These are phyloP conservation scores for Drosophila rhopaloa DNA, from an alignment of 1,140 invertebrate species.

Conservation along the genomic window DNA sequence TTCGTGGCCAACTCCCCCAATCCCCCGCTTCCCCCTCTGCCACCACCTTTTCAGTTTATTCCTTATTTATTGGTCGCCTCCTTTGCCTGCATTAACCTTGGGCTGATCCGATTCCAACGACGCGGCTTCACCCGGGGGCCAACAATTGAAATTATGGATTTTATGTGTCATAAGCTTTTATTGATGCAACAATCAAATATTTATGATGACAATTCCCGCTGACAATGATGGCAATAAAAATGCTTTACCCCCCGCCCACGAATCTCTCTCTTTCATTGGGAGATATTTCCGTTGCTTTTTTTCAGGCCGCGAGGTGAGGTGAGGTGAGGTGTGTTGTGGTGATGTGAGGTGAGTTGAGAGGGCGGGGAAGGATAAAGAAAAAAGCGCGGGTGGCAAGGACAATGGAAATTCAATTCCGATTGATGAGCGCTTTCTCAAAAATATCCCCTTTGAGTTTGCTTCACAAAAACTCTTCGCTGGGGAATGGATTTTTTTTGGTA, in stretches of 20 bases:
- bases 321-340: constrained; percentile 9
- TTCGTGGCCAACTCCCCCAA: background rate
- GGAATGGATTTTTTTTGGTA: constrained; percentile 4
- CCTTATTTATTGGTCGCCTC: constrained; percentile 50
- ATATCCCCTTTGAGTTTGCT: constrained; percentile 14
- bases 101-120: constrained; percentile 33
- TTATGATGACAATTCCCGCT: constrained; percentile 81
- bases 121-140: constrained; percentile 36
- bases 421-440: constrained; percentile 21
- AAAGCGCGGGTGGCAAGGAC: background rate
- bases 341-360: background rate
- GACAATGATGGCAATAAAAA: constrained; percentile 80
- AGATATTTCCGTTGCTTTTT: constrained; percentile 18
- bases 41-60: constrained; percentile 13
- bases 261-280: background rate
- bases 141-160: constrained; percentile 83
- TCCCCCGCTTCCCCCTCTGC: background rate
- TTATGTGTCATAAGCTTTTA: constrained; percentile 83
- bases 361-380: background rate
- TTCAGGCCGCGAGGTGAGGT: constrained; percentile 5
- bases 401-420: constrained; percentile 51
- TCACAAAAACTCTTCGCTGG: constrained; percentile 13
- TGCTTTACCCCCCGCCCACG: constrained; percentile 53
- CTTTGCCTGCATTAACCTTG: constrained; percentile 55
- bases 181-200: constrained; percentile 83